A percentile compares a stretch with the other conserved stretches of the same genome.
phyloP scores from a whole-genome alignment of 2,797 vertebrate genomes.

The Lithobates pipiens region DNA sequence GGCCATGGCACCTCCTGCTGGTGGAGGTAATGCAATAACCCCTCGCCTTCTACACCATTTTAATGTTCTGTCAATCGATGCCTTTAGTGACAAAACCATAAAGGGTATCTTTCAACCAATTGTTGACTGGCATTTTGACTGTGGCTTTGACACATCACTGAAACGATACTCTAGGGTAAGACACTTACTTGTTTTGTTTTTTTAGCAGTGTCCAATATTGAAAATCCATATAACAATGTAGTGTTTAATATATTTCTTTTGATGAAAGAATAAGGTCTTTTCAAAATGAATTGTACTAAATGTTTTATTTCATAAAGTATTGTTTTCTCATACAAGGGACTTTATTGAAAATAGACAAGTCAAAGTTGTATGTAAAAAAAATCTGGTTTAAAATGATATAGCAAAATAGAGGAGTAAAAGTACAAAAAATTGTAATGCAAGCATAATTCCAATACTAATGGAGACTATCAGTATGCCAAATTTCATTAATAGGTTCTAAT shows the following conservation, averaged over 20 bases:
- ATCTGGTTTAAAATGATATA: too few species aligned
- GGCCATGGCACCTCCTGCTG: constrained; percentile 79
- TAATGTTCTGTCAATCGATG: constrained; percentile 40
- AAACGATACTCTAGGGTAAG: constrained; percentile 62
- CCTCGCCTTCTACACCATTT: constrained; percentile 49
- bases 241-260: background rate
- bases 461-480: too few species aligned
- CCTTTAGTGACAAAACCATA: constrained; percentile 54
- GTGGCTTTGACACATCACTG: constrained; percentile 46
- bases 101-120: constrained; percentile 48
- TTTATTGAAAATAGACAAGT: too few species aligned
- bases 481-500: too few species aligned
- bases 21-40: constrained; percentile 66
- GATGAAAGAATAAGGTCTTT: too few species aligned
- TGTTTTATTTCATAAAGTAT: too few species aligned
- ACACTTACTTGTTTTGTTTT: background rate
- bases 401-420: too few species aligned
- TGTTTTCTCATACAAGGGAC: too few species aligned
- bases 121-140: constrained; percentile 62
- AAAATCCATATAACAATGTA: background rate
- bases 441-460: too few species aligned
- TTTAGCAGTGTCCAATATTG: background rate
- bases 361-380: too few species aligned
- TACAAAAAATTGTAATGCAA: too few species aligned
- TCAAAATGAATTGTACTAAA: too few species aligned